Percentiles rank a stretch among this genome's conserved stretches.
phyloP scores from a whole-genome alignment of 2,888 invertebrate genomes.

The Xylophagus ater region DNA sequence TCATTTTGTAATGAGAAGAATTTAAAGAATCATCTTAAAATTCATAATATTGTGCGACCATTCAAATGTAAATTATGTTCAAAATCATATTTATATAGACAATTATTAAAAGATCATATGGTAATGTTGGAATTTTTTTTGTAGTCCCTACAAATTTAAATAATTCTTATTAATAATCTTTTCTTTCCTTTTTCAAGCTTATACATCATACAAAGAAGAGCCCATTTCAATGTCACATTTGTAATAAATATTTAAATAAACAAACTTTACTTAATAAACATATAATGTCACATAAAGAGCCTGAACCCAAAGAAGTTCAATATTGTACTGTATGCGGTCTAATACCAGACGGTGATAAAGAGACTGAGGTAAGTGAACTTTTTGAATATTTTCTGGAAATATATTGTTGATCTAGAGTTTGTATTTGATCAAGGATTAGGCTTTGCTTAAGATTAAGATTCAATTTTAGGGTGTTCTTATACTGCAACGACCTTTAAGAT shows the following conservation, averaged over 20 bases:
- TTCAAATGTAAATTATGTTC: conserved; percentile 22
- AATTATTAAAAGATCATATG: conserved; percentile 13
- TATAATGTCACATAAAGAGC: conserved; percentile 20
- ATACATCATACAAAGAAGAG: conserved; percentile 16
- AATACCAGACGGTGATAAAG: conserved; percentile 21
- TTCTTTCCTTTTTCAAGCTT: conserved; percentile 1
- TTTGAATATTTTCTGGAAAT: not conserved
- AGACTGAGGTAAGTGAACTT: conserved; percentile 21
- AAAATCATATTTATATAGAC: conserved; percentile 19
- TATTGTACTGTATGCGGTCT: conserved; percentile 28
- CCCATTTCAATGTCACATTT: conserved; percentile 24
- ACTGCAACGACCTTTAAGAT: too few species aligned
- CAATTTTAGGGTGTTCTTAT: too few species aligned
- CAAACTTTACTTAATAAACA: conserved; percentile 29
- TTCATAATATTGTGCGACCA: conserved; percentile 20
- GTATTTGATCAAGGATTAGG: too few species aligned
- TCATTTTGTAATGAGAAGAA: conserved; percentile 20
- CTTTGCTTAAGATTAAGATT: too few species aligned
- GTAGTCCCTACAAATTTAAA: too few species aligned
- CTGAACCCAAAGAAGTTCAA: conserved; percentile 13
- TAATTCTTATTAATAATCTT: too few species aligned
- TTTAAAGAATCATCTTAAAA: conserved; percentile 23
- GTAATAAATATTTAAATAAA: conserved; percentile 23
- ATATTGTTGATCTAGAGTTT: too few species aligned
- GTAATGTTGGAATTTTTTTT: conserved; percentile 6